Evolutionary conservation across 2,888 invertebrate genomes (phyloP).

Genomic region (Parochlus steinenii): DNA sequence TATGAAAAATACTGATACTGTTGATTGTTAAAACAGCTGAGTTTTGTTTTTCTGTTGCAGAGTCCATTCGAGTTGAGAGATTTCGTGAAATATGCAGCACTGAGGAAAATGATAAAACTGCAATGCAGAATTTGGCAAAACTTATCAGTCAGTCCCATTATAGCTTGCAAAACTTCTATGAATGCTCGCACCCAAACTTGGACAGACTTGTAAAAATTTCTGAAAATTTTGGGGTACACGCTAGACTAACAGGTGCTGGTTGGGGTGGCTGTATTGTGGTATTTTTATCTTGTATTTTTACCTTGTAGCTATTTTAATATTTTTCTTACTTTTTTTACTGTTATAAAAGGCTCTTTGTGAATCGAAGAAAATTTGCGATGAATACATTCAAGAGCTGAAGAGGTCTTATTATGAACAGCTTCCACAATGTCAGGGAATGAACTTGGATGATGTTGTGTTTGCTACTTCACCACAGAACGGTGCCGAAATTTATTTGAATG

Average conservation of each 20-base stretch:
- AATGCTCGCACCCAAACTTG: slow-evolving; percentile 82
- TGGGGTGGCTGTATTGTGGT: slow-evolving; percentile 98
- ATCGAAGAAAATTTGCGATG: slow-evolving; percentile 39
- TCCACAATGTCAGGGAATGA: slow-evolving; percentile 33
- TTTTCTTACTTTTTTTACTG: too few relatives aligned
- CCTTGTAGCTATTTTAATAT: too few relatives aligned
- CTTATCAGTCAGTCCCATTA: slow-evolving; percentile 82
- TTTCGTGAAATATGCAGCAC: slow-evolving; percentile 50
- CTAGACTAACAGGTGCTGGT: slow-evolving; percentile 92
- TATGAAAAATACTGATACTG: slow-evolving; percentile 1
- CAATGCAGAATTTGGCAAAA: slow-evolving; percentile 45
- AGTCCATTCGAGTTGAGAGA: slow-evolving; percentile 67
- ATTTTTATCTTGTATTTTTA: slow-evolving; percentile 44
- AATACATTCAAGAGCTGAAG: slow-evolving; percentile 51
- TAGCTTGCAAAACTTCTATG: slow-evolving; percentile 70
- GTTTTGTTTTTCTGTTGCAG: slow-evolving; percentile 32
- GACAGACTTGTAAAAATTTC: slow-evolving; percentile 67
- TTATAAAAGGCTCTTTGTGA: too few relatives aligned
- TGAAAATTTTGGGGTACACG: slow-evolving; percentile 50
- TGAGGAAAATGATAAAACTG: slow-evolving; percentile 25
- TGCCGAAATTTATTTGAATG: slow-evolving; percentile 26
- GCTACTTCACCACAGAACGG: slow-evolving; percentile 38
- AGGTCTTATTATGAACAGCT: slow-evolving; percentile 48
- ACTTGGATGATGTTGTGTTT: slow-evolving; percentile 44
- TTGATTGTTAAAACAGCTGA: background rate